A percentile compares a stretch with the other conserved stretches of the same genome.
Conservation (phyloP, 2,888 invertebrate genomes). For the Sphaerophoria rueppellii region DNA sequence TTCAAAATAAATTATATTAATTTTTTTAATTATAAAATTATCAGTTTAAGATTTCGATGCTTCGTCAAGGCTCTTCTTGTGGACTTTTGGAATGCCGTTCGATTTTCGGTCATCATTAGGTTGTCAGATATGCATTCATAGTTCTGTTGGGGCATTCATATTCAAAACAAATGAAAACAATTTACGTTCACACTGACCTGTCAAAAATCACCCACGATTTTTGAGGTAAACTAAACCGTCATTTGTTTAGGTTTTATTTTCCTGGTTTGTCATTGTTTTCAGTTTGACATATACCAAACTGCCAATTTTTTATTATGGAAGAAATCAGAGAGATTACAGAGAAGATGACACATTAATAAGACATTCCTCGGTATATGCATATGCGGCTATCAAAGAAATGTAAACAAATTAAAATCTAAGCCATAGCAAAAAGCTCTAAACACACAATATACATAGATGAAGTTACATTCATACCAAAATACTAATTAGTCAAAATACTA, state of each 20-base stretch:
- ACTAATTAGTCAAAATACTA: neutral
- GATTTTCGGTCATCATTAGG: neutral
- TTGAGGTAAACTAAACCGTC: no score
- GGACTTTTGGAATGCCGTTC: constrained; percentile 12
- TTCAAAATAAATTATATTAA: constrained; percentile 52
- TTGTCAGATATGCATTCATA: constrained; percentile 7
- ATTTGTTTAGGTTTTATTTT: no score
- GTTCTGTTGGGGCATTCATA: neutral
- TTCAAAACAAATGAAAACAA: neutral
- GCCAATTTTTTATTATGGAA: no score
- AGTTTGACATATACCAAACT: no score
- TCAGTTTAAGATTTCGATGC: constrained; percentile 9
- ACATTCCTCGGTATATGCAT: neutral
- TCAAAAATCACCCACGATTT: neutral
- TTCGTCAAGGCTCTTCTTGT: constrained; percentile 44
- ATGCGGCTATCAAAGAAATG: no score
- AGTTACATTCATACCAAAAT: constrained; percentile 13
- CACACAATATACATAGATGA: constrained; percentile 3
- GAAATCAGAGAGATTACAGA: no score
- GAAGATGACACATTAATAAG: neutral
- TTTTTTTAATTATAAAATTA: constrained; percentile 23
- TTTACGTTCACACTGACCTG: neutral
- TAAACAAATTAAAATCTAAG: no score
- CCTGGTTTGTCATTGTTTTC: no score
- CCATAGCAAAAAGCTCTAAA: no score